These are phyloP conservation scores for Euleptes europaea DNA, from an alignment of 2,113 vertebrate genomes.

Conservation along the genomic window DNA sequence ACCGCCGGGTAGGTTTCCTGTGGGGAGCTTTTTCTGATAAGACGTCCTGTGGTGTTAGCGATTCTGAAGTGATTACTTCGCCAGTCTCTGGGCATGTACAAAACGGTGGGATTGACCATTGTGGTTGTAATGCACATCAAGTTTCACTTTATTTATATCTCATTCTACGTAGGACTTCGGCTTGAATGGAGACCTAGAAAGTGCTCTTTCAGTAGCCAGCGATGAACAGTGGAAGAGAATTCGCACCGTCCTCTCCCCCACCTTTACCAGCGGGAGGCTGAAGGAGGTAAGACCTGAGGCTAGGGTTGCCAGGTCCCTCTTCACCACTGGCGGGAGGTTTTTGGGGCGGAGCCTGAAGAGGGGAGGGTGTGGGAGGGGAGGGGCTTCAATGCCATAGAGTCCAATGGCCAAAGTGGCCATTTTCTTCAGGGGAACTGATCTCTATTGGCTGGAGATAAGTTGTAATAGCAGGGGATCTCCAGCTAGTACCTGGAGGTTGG, in stretches of 20 bases:
- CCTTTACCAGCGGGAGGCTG: constrained; percentile 76
- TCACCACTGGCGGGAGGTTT: too few species aligned
- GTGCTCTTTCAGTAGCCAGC: background rate
- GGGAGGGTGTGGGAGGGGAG: too few species aligned
- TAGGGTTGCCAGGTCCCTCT: too few species aligned
- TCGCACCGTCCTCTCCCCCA: constrained; percentile 65
- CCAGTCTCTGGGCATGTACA: background rate
- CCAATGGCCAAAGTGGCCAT: too few species aligned
- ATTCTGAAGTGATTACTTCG: too few species aligned
- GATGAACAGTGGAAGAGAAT: constrained; percentile 78
- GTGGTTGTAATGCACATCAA: rapidly evolving
- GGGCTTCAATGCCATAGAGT: too few species aligned
- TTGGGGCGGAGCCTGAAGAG: too few species aligned
- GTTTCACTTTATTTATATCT: background rate
- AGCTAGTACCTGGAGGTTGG: too few species aligned
- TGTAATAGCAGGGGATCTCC: too few species aligned
- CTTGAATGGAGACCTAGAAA: constrained; percentile 64
- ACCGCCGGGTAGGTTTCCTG: constrained; percentile 69
- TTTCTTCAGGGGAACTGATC: too few species aligned
- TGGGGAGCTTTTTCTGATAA: rapidly evolving
- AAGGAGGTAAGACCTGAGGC: constrained; percentile 71
- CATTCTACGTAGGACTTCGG: constrained; percentile 47
- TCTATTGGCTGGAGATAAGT: too few species aligned
- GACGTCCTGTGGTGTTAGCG: rapidly evolving
- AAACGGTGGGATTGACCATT: background rate